These are phyloP conservation scores for Agapostemon virescens DNA, from an alignment of 2,888 invertebrate genomes.

Conservation along the genomic window DNA sequence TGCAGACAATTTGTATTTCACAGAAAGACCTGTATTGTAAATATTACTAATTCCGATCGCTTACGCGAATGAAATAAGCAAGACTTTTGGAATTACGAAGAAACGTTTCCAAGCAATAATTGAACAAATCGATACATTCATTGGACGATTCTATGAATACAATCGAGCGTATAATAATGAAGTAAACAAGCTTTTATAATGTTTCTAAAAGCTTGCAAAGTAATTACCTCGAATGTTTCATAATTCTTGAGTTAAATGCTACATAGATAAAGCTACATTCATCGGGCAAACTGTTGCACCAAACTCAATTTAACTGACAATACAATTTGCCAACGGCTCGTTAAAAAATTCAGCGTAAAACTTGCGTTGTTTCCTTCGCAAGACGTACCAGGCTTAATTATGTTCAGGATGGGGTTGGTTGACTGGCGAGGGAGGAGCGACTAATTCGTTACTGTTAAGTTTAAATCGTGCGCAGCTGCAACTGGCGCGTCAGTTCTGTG, in stretches of 20 bases:
- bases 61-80: no score
- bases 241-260: background rate
- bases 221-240: background rate
- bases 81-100: background rate
- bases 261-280: background rate
- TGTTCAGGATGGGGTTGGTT: background rate
- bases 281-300: background rate
- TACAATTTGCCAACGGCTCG: background rate
- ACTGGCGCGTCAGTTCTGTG: constrained; percentile 40
- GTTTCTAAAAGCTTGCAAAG: no score
- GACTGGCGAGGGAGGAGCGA: background rate
- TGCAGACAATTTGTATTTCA: no score
- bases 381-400: constrained; percentile 37
- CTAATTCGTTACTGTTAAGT: constrained; percentile 45
- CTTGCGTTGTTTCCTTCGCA: background rate
- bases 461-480: constrained; percentile 43
- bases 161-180: background rate
- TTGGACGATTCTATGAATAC: background rate
- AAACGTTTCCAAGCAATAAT: background rate
- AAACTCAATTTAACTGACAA: background rate
- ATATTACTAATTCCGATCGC: no score
- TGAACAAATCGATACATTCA: no score
- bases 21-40: no score
- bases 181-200: background rate
- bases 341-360: background rate